Conservation (phyloP, 2,888 invertebrate genomes). For the Cheilosia pagana region DNA sequence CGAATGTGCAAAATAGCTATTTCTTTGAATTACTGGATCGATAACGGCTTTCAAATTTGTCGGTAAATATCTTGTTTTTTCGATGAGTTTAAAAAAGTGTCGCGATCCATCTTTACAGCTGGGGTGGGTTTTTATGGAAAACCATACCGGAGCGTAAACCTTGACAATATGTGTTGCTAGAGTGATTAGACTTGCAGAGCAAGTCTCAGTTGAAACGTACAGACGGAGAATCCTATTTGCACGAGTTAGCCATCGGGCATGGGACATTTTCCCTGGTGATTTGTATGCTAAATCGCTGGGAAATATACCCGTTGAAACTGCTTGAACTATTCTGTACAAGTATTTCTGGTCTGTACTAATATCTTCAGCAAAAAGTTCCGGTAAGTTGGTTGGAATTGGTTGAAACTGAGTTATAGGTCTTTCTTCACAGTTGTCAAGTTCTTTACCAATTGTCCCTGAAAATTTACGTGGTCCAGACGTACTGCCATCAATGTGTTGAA, state of each 20-base stretch:
- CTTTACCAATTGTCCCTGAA: background rate
- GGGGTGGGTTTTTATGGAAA: background rate
- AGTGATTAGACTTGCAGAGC: background rate
- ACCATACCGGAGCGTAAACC: background rate
- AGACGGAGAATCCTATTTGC: conserved; percentile 1
- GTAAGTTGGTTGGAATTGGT: background rate
- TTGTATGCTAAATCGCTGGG: background rate
- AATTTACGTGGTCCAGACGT: background rate
- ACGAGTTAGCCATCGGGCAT: background rate
- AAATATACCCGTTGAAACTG: background rate
- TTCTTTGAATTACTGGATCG: background rate
- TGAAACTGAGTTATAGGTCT: background rate
- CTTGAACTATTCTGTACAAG: background rate
- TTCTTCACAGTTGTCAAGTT: background rate
- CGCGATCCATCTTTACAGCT: background rate
- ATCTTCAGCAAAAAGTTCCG: background rate
- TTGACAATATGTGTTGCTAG: background rate
- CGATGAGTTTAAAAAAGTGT: background rate
- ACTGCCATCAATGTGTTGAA: background rate
- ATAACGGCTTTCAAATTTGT: conserved; percentile 6
- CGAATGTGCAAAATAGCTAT: conserved; percentile 1
- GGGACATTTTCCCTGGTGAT: conserved; percentile 2
- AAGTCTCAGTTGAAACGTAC: background rate
- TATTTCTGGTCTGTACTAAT: background rate
- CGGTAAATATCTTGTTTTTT: background rate